Percentiles rank a stretch among this genome's conserved stretches.
These are phyloP conservation scores for Pterostichus madidus DNA, from an alignment of 2,888 invertebrate genomes.

Conservation along the genomic window DNA sequence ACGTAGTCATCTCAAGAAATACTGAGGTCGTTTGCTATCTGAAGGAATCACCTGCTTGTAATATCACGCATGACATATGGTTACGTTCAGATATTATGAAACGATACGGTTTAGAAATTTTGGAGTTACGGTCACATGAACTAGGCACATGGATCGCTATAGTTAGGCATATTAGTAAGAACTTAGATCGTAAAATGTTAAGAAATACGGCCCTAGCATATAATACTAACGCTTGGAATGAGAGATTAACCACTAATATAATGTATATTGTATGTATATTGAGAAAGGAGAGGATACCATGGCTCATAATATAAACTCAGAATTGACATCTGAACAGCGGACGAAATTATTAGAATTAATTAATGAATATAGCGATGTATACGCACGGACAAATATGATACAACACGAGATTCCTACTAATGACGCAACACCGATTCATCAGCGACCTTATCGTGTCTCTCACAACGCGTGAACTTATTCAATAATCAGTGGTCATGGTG, in stretches of 20 bases:
- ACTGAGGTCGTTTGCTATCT: neutral
- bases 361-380: neutral
- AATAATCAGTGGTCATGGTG: too few relatives aligned
- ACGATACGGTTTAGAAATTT: neutral
- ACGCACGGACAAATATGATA: slow-evolving; percentile 44
- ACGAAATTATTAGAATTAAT: neutral
- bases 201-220: neutral
- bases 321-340: neutral
- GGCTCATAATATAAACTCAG: neutral
- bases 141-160: neutral
- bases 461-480: too few relatives aligned
- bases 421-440: slow-evolving; percentile 66
- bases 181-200: neutral
- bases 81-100: neutral
- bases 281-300: too few relatives aligned
- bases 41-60: neutral
- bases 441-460: slow-evolving; percentile 67
- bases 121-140: neutral
- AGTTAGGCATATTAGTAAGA: neutral
- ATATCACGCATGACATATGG: neutral
- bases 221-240: neutral
- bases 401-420: slow-evolving; percentile 68
- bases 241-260: too few relatives aligned
- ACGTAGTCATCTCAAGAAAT: neutral
- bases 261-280: neutral